A percentile compares a stretch with the other conserved stretches of the same genome.
phyloP scores from a whole-genome alignment of 2,797 vertebrate species.

The Melanotaenia maccullochi region DNA sequence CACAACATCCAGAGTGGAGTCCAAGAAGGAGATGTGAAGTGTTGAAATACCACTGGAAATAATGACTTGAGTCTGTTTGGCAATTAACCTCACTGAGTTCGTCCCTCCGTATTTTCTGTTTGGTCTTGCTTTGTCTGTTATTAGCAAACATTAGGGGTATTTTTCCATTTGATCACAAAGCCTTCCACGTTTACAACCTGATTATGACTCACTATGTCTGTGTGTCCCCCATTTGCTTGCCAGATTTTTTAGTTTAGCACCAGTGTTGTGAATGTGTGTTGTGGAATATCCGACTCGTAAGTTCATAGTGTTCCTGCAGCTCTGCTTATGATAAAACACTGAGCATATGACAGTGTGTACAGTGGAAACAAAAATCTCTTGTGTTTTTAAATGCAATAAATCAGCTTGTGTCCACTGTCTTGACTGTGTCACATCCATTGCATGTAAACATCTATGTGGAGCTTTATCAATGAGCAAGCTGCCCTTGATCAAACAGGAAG shows the following conservation, averaged over 20 bases:
- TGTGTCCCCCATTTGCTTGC: constrained; percentile 9
- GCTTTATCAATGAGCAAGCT: constrained; percentile 52
- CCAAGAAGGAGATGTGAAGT: constrained; percentile 47
- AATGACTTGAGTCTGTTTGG: constrained; percentile 52
- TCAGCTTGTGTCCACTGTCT: constrained; percentile 4
- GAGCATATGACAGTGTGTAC: constrained; percentile 56
- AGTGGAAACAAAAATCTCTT: constrained; percentile 56
- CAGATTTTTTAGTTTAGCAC: constrained; percentile 27
- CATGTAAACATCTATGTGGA: constrained; percentile 54
- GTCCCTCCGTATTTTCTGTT: constrained; percentile 14
- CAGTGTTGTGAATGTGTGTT: constrained; percentile 3
- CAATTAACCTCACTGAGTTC: constrained; percentile 35
- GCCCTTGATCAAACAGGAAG: constrained; percentile 48
- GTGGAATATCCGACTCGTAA: constrained; percentile 13
- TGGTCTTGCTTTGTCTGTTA: constrained; percentile 14
- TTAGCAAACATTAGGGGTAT: constrained; percentile 12
- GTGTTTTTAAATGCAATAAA: constrained; percentile 70
- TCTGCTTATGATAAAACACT: constrained; percentile 50
- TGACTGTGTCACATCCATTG: not conserved
- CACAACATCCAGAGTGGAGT: constrained; percentile 39
- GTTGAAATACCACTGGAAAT: constrained; percentile 76
- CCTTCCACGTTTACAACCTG: constrained; percentile 22
- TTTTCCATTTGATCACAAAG: constrained; percentile 38
- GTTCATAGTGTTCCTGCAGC: constrained; percentile 4
- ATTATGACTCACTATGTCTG: constrained; percentile 46